phyloP scores from a whole-genome alignment of 2,113 vertebrate species.

The Fukomys damarensis region DNA sequence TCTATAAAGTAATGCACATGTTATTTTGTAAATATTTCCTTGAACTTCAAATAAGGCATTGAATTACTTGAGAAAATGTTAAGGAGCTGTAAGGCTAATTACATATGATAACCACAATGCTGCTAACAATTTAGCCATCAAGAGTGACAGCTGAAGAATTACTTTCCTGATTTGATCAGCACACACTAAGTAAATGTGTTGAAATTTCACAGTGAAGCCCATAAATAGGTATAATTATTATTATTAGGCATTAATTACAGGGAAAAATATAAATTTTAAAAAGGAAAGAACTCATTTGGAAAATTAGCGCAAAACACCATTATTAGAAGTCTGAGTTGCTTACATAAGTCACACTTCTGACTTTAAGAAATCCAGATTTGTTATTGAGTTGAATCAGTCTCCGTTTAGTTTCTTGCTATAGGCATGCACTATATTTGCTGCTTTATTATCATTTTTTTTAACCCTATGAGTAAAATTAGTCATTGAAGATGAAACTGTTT shows the following conservation, averaged over 20 bases:
- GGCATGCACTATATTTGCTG: background rate
- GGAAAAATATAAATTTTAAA: background rate
- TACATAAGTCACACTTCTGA: background rate
- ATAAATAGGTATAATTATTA: background rate
- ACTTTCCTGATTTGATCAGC: background rate
- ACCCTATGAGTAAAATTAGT: background rate
- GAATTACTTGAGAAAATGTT: background rate
- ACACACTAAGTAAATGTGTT: background rate
- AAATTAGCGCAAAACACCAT: background rate
- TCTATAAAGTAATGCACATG: background rate
- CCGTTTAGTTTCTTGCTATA: background rate
- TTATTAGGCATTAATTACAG: background rate
- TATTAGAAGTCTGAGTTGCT: background rate
- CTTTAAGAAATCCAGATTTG: background rate
- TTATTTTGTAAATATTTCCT: conserved; percentile 24
- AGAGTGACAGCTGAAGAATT: conserved; percentile 26
- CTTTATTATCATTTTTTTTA: background rate
- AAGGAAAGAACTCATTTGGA: background rate
- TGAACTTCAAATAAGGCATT: background rate
- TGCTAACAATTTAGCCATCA: background rate
- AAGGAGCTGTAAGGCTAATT: background rate
- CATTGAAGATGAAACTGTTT: conserved; percentile 5
- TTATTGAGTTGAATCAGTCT: background rate
- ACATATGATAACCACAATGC: background rate
- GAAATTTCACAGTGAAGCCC: background rate